phyloP scores from a whole-genome alignment of 1,140 invertebrate species.

The Trichonephila clavata region DNA sequence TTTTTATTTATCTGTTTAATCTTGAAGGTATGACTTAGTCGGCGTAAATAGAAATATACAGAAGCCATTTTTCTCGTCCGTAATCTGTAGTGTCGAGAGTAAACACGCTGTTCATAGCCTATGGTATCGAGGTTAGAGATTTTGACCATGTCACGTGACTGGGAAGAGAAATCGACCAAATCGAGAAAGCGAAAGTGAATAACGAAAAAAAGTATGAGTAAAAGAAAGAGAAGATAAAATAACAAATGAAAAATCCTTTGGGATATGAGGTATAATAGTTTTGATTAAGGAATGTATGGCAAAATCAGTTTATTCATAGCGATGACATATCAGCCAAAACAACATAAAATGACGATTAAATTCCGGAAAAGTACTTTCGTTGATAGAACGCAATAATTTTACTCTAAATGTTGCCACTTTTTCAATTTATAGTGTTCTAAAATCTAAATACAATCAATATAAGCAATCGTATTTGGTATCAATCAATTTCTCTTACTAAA shows the following conservation, averaged over 20 bases:
- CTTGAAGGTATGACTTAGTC: neutral
- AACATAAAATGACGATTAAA: too few relatives aligned
- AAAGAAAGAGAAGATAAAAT: neutral
- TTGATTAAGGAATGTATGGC: neutral
- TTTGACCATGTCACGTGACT: constrained; percentile 36
- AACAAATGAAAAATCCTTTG: neutral
- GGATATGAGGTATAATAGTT: neutral
- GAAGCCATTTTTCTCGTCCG: constrained; percentile 15
- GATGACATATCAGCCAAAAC: too few relatives aligned
- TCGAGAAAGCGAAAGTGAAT: neutral
- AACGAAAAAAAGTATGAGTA: neutral
- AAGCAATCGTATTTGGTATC: too few relatives aligned
- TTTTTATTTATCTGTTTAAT: constrained; percentile 52
- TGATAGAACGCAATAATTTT: too few relatives aligned
- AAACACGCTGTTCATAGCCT: constrained; percentile 26
- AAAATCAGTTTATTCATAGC: neutral
- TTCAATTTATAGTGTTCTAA: too few relatives aligned
- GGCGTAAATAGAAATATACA: constrained; percentile 56
- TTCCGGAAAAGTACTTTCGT: too few relatives aligned
- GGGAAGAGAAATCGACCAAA: neutral
- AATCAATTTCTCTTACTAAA: too few relatives aligned
- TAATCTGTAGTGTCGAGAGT: constrained; percentile 45
- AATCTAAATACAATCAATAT: too few relatives aligned
- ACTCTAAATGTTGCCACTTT: too few relatives aligned
- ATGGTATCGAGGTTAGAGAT: constrained; percentile 15